phyloP scores from a whole-genome alignment of 2,797 vertebrate species.

The Pogoniulus pusillus region DNA sequence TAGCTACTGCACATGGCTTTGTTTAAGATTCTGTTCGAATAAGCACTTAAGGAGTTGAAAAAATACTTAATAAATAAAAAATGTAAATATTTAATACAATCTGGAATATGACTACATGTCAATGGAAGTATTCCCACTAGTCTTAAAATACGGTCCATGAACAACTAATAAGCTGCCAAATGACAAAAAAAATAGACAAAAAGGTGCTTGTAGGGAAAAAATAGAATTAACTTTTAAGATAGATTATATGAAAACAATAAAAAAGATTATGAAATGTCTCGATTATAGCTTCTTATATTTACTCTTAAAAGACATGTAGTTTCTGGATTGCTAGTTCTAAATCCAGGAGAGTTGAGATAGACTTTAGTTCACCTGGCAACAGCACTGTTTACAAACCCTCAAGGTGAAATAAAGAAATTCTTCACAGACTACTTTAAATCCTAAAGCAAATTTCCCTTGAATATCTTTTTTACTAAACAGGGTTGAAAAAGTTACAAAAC shows the following conservation, averaged over 20 bases:
- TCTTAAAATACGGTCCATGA: background rate
- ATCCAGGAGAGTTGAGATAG: fast-evolving
- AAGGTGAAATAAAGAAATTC: background rate
- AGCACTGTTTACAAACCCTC: background rate
- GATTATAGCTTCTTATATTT: background rate
- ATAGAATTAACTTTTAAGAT: background rate
- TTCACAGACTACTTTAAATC: background rate
- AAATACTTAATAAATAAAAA: background rate
- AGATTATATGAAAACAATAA: background rate
- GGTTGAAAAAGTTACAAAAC: background rate
- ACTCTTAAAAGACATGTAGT: background rate
- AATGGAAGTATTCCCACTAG: background rate
- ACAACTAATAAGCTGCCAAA: background rate
- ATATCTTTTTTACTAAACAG: background rate
- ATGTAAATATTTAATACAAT: background rate
- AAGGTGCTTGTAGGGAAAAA: background rate
- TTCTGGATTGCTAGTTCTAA: background rate
- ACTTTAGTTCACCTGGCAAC: background rate
- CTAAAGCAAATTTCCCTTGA: background rate
- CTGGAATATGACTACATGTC: background rate
- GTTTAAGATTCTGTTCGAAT: background rate
- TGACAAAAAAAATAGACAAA: background rate
- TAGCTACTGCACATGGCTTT: background rate
- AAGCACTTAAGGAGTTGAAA: background rate
- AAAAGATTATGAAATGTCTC: background rate